Evolutionary conservation across 1,140 invertebrate genomes (phyloP), one percentile per base, ranked within the genome.

Genomic region (Heliconius himera): DNA sequence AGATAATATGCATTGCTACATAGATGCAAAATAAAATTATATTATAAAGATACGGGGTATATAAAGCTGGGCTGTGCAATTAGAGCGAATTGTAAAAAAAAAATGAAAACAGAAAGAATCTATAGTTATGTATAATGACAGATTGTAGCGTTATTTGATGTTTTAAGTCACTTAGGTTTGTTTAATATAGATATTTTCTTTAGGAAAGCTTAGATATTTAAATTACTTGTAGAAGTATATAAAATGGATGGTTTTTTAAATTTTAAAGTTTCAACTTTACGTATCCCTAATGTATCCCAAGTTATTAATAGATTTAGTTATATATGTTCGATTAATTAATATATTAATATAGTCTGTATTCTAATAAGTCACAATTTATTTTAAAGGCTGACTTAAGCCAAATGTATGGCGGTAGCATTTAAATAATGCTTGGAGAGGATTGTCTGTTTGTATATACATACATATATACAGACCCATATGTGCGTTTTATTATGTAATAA

Each of bases 21-120:
- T 66, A 66, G 8, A 56, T n/a, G 18, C 8, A 22, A 56, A 56
- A 60, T 60, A 22, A 60, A 60, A 60, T n/a, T n/a, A 22, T 22
- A 60, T 60, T 22, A n/a, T 60, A 60, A 46, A 29, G 29, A 29
- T 38, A 72, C 71, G 71, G 71, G 71, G 60, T 66, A 66, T 29
- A 6, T 26, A 26, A 66, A 66, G 60, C 71, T 72, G 71, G 33
- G 71, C 71, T 72, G 60, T 66, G 60, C 26, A 66, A 66, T 66
- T 66, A 29, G 3, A 29, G 13, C 8, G 22, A 66, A 13, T 26
- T 29, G 60, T 66, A 66, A 66, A 66, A 29, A 56, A n/a, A 3
- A 13, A 26, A 29, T 56, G 60, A 60, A 60, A 11, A 54, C 20
- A n/a, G 54, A n/a, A 20, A 56, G n/a, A 56, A 56, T 56, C 22